Conservation (phyloP, 2,888 invertebrate species). For the Aradus depressus region DNA sequence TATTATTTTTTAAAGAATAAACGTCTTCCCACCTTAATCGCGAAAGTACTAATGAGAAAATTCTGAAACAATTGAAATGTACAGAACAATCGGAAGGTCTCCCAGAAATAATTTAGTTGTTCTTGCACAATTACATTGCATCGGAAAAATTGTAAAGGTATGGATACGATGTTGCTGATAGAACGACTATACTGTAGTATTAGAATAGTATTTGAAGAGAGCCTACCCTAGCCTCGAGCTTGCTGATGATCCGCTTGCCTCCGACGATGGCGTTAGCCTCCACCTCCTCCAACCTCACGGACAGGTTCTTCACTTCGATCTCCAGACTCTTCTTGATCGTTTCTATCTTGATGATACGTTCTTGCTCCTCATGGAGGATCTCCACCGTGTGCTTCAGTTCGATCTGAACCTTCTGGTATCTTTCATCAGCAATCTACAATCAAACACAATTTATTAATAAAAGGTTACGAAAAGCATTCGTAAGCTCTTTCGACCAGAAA, state of each 20-base stretch:
- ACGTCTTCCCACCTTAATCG: no score
- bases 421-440: slow-evolving; percentile 63
- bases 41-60: no score
- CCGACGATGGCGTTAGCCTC: slow-evolving; percentile 95
- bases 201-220: neutral
- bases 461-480: no score
- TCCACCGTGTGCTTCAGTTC: slow-evolving; percentile 92
- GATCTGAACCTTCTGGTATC: slow-evolving; percentile 82
- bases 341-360: slow-evolving; percentile 93
- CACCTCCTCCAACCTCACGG: slow-evolving; percentile 87
- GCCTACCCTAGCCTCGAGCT: slow-evolving; percentile 72
- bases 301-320: slow-evolving; percentile 92
- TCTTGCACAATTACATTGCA: neutral
- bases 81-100: neutral
- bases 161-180: neutral
- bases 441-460: no score
- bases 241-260: slow-evolving; percentile 93
- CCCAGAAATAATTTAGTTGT: neutral
- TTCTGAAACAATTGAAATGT: no score
- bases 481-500: no score
- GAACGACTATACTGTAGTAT: neutral
- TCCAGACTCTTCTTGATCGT: slow-evolving; percentile 95
- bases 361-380: slow-evolving; percentile 88
- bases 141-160: neutral
- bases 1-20: no score